Base-by-base conservation (phyloP, 1,140 invertebrate species). In the Steinernema khuongi region DNA sequence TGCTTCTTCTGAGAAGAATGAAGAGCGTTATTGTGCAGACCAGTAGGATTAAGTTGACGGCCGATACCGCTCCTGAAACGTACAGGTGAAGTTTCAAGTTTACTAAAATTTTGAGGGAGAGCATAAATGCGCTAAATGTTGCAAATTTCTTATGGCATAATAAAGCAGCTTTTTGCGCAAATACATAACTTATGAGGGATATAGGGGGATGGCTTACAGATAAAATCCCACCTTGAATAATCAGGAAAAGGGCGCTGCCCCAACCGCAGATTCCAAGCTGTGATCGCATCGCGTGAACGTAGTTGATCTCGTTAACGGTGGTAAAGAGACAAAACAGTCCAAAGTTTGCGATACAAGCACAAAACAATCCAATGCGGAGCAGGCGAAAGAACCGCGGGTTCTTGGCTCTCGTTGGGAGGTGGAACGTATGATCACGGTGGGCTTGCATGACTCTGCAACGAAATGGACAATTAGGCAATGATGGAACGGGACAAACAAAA, bases 1-100 rank as follows among this genome's bases (percentile, higher is more conserved):
- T 26, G 50, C 50, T 60, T 60, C 50, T 60, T 60, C 50, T 60
- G 50, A 60, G 50, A 60, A 60, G 50, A 60, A 60, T 60, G 4
- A 60, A 26, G 7, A 60, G 50, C 4, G 50, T 22, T 4, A 60
- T 22, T n/a, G 50, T 60, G 50, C 50, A 11, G 22, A 60, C 50
- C 7, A 60, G 50, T 22, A 60, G 4, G 50, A 60, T 14, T 22
- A 60, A 22, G 19, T 26, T 60, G 11, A 60, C 22, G 26, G 19
- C 7, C 22, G 50, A 60, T 11, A 60, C 11, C 14, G 22, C 19
- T 22, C 50, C 50, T 60, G 36, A 41, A 60, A 60, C n/a, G n/a
- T n/a, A n/a, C n/a, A n/a, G n/a, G n/a, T n/a, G n/a, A n/a, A n/a
- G n/a, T n/a, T n/a, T n/a, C n/a, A n/a, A n/a, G n/a, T n/a, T n/a